These are phyloP conservation scores for Ornithoptera alexandrae DNA, from an alignment of 2,888 invertebrate species.

Conservation along the genomic window DNA sequence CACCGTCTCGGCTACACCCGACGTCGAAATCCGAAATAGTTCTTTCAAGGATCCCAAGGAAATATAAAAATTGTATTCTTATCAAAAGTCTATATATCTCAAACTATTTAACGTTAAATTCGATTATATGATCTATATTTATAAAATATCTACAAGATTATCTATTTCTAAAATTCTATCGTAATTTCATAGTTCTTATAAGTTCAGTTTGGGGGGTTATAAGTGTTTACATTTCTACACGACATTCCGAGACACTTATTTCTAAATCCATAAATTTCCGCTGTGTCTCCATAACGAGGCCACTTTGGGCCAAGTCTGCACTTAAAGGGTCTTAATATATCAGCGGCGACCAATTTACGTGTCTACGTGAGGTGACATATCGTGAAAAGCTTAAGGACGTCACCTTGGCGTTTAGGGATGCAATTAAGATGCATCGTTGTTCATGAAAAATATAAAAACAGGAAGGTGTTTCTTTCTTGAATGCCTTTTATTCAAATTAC, in stretches of 20 bases:
- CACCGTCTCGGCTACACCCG: conserved; percentile 54
- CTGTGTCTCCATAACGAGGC: conserved; percentile 13
- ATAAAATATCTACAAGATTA: background rate
- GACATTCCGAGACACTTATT: conserved; percentile 20
- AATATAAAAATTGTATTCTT: conserved; percentile 41
- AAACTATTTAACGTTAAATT: background rate
- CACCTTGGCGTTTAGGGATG: conserved; percentile 18
- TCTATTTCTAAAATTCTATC: background rate
- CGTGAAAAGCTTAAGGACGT: conserved; percentile 21
- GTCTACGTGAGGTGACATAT: conserved; percentile 15
- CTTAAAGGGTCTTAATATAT: conserved; percentile 25
- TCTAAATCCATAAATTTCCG: conserved; percentile 22
- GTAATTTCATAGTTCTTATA: background rate
- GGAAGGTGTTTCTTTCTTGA: too few species aligned
- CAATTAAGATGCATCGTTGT: background rate
- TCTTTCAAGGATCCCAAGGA: conserved; percentile 38
- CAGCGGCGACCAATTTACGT: conserved; percentile 23
- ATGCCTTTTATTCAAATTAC: too few species aligned
- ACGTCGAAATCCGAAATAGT: conserved; percentile 57
- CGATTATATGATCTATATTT: background rate
- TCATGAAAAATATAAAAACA: too few species aligned
- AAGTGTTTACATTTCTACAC: conserved; percentile 20
- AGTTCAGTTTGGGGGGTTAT: background rate
- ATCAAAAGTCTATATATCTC: conserved; percentile 13
- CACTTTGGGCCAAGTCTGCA: conserved; percentile 22